A percentile compares a stretch with the other conserved stretches of the same genome.
phyloP scores from a whole-genome alignment of 2,888 invertebrate species.

The Pyralis farinalis region DNA sequence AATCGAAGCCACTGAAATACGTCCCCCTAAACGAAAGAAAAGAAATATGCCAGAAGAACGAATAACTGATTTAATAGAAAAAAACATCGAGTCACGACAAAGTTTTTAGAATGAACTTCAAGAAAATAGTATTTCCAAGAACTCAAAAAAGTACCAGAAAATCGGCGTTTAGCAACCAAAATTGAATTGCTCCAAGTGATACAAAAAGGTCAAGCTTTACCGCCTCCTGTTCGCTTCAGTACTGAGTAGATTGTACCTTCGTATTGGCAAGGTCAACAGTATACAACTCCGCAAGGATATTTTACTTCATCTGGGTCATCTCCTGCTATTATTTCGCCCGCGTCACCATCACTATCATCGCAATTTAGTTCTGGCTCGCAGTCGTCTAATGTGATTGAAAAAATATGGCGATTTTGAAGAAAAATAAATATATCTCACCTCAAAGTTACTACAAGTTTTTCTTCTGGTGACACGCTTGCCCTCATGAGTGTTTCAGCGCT shows the following conservation, averaged over 20 bases:
- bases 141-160: too few species aligned
- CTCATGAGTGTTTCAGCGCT: constrained; percentile 21
- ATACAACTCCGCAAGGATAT: too few species aligned
- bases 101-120: constrained; percentile 21
- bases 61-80: constrained; percentile 26
- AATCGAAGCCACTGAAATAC: too few species aligned
- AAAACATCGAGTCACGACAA: constrained; percentile 17
- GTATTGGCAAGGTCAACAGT: too few species aligned
- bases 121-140: constrained; percentile 21
- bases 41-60: constrained; percentile 26
- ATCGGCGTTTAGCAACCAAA: constrained; percentile 28
- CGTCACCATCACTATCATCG: too few species aligned
- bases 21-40: constrained; percentile 18
- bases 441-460: constrained; percentile 27
- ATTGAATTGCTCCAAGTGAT: constrained; percentile 30
- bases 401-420: neutral
- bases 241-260: too few species aligned
- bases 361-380: too few species aligned
- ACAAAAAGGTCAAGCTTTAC: constrained; percentile 25
- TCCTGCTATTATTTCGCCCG: neutral
- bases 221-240: neutral
- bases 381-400: neutral
- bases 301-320: neutral
- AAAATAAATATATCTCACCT: constrained; percentile 25
- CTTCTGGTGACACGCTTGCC: constrained; percentile 25